These are phyloP conservation scores for Darevskia nairensis DNA, from an alignment of 2,797 vertebrate species.

Conservation along the genomic window DNA sequence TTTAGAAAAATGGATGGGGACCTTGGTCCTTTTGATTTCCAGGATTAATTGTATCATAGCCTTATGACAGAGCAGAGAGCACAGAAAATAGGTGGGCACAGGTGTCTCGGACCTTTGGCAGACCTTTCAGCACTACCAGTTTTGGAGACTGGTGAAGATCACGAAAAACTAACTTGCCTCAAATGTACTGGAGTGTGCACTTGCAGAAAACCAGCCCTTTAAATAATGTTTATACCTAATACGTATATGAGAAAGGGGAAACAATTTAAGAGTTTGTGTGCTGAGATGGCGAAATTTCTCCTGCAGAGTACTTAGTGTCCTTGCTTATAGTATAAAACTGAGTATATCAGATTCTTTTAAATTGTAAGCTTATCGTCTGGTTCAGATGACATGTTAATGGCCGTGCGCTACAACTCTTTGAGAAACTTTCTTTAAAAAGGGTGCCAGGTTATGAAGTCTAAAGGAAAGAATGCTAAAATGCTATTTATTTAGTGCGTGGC, in stretches of 20 bases:
- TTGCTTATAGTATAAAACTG: background rate
- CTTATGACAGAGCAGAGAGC: too few relatives aligned
- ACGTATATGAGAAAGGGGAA: background rate
- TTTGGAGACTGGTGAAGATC: background rate
- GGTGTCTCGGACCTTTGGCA: background rate
- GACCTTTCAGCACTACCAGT: background rate
- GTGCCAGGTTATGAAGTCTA: background rate
- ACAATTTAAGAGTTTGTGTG: background rate
- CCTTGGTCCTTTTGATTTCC: background rate
- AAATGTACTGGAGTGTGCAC: background rate
- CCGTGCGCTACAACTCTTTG: background rate
- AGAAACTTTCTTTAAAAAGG: conserved; percentile 40
- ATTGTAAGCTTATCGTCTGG: background rate
- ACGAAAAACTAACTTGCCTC: background rate
- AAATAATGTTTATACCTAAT: too few relatives aligned
- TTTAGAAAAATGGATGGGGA: background rate
- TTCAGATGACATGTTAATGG: conserved; percentile 1
- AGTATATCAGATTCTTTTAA: background rate
- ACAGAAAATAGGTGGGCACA: background rate
- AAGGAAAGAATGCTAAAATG: conserved; percentile 23
- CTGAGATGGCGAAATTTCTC: background rate
- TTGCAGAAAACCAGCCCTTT: background rate
- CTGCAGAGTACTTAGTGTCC: background rate
- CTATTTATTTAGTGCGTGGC: conserved; percentile 32
- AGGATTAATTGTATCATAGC: background rate